These are phyloP conservation scores for Melanotaenia duboulayi DNA, from an alignment of 2,113 vertebrate species.

Conservation along the genomic window DNA sequence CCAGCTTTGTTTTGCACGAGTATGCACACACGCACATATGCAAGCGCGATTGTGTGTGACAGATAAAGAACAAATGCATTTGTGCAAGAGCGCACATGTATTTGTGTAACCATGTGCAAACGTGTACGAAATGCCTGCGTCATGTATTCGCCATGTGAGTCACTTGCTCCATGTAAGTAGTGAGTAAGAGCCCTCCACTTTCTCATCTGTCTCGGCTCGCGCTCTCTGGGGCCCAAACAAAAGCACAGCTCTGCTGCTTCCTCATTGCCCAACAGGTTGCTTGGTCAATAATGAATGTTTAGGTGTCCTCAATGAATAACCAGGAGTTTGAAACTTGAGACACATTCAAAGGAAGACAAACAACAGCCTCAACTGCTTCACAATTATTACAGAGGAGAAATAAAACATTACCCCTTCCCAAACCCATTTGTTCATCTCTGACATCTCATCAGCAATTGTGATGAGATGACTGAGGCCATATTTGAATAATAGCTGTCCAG, in stretches of 20 bases:
- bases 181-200: conserved; percentile 60
- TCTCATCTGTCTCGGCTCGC: conserved; percentile 11
- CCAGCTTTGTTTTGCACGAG: conserved; percentile 69
- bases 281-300: conserved; percentile 57
- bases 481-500: conserved; percentile 47
- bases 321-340: conserved; percentile 51
- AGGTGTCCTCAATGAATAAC: not conserved
- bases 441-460: conserved; percentile 15
- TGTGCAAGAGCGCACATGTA: conserved; percentile 8
- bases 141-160: conserved; percentile 76
- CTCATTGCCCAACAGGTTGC: conserved; percentile 67
- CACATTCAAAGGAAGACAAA: conserved; percentile 23
- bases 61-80: conserved; percentile 51
- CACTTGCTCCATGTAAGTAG: conserved; percentile 66
- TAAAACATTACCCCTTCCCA: conserved; percentile 12
- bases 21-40: conserved; percentile 12
- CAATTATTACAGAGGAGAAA: conserved; percentile 21
- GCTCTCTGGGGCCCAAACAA: conserved; percentile 29
- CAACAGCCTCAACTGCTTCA: conserved; percentile 24
- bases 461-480: not conserved
- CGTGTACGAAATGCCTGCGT: conserved; percentile 61
- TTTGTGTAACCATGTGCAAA: conserved; percentile 40
- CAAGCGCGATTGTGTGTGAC: conserved; percentile 10
- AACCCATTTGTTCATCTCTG: not conserved
- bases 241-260: conserved; percentile 11